These are phyloP conservation scores for Artibeus lituratus DNA, from an alignment of 2,797 vertebrate species.

Conservation along the genomic window DNA sequence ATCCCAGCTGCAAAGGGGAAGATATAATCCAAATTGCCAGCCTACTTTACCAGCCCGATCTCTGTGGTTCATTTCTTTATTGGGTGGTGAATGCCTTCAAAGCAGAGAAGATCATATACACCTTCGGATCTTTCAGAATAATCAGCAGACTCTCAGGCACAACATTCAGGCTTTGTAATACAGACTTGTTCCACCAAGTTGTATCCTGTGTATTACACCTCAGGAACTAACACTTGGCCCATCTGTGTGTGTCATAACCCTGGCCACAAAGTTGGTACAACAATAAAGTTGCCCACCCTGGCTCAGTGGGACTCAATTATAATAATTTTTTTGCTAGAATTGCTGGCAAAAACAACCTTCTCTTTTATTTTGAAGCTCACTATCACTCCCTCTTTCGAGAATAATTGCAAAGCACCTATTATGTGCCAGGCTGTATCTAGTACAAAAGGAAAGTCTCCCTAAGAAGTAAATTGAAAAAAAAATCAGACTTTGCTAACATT, in stretches of 20 bases:
- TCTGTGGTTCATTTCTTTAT: neutral
- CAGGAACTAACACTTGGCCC: neutral
- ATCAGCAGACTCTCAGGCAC: neutral
- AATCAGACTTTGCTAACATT: neutral
- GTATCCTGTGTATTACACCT: neutral
- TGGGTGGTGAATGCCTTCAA: neutral
- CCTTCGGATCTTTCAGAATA: neutral
- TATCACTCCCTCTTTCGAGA: neutral
- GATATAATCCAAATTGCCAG: neutral
- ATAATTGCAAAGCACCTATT: neutral
- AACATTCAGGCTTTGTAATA: neutral
- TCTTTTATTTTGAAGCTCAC: neutral
- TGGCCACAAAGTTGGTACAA: neutral
- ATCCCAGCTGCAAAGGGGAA: neutral
- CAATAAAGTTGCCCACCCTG: neutral
- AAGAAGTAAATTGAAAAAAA: neutral
- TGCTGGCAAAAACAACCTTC: neutral
- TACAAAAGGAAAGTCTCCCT: neutral
- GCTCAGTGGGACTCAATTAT: neutral
- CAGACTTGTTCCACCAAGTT: neutral
- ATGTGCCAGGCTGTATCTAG: neutral
- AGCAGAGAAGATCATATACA: neutral
- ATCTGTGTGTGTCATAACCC: neutral
- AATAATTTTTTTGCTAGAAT: neutral
- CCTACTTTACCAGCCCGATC: neutral